Evolutionary conservation across 1,140 invertebrate genomes (phyloP).

Genomic region (Philaenus spumarius): DNA sequence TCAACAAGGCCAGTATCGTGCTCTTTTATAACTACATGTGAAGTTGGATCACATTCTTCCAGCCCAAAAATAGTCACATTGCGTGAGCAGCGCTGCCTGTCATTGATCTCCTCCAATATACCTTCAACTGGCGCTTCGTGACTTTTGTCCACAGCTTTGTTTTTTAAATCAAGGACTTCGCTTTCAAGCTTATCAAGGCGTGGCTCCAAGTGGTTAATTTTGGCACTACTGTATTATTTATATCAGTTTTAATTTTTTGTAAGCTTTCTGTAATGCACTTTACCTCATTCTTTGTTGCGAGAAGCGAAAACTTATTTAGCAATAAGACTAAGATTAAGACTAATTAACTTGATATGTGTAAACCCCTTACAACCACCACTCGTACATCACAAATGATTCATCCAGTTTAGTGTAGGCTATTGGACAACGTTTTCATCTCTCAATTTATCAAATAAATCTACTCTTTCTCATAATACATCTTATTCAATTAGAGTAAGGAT

Average conservation of each 20-base stretch:
- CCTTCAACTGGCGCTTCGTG: background rate
- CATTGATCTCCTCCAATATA: background rate
- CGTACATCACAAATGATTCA: no score
- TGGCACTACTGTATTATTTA: background rate
- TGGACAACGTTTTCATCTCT: no score
- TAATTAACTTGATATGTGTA: no score
- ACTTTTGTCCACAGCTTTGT: background rate
- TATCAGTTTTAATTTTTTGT: background rate
- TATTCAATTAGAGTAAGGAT: no score
- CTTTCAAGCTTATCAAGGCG: background rate
- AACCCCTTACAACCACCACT: no score
- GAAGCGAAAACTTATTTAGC: background rate
- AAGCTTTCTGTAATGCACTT: background rate
- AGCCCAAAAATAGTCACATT: no score
- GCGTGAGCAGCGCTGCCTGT: background rate
- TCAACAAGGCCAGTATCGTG: background rate
- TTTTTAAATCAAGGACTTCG: background rate
- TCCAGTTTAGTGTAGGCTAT: no score
- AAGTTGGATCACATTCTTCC: background rate
- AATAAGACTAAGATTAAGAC: no score
- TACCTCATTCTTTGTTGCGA: conserved; percentile 1
- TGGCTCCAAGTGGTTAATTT: conserved; percentile 1
- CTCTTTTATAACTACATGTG: background rate
- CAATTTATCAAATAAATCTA: no score
- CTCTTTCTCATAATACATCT: no score